Evolutionary conservation across 1,140 invertebrate species (phyloP), one percentile per base, ranked within the genome.

Genomic region (Probaryconus sp.): DNA sequence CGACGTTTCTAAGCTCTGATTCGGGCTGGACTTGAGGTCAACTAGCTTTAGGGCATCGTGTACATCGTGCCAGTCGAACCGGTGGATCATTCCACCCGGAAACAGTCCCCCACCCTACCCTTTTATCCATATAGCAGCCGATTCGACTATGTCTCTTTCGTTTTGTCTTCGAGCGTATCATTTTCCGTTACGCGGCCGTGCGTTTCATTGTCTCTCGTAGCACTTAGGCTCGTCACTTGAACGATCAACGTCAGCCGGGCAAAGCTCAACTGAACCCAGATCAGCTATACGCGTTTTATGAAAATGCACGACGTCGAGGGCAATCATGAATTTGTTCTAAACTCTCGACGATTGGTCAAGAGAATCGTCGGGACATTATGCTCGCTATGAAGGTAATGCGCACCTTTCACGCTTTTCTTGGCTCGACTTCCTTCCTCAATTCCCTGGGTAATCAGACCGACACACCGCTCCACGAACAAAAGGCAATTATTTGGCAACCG

Each of bases 21-120:
- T 65, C 60, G 50, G 63, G 24, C 35, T 61, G 73, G 48, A 53
- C 64, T 69, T 3, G 81, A 82, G 85, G 85, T 86, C 85, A 87
- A 82, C 67, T 83, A 73, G 85, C 85, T 87, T 84, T 86, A 79
- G 85, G 85, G 85, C 85, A 87, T 87, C 82, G 81, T 83, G 82
- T 81, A 64, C 76, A 77, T 82, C 85, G 84, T 86, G 85, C 85
- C 64, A 77, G 79, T 77, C 76, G 63, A 76, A 76, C 76, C 77
- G 68, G 73, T 71, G 78, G 79, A 85, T 80, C 74, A 74, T 80
- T 83, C 81, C 76, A 85, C 84, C 83, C 82, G 84, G 83, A 85
- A 85, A 85, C 63, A 60, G 71, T 84, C 81, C 79, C 76, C 72
- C n/a, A n/a, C n/a, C n/a, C n/a, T n/a, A n/a, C n/a, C n/a, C n/a